Evolutionary conservation across 1,140 invertebrate genomes (phyloP).

Genomic region (Chrysoperla carnea): DNA sequence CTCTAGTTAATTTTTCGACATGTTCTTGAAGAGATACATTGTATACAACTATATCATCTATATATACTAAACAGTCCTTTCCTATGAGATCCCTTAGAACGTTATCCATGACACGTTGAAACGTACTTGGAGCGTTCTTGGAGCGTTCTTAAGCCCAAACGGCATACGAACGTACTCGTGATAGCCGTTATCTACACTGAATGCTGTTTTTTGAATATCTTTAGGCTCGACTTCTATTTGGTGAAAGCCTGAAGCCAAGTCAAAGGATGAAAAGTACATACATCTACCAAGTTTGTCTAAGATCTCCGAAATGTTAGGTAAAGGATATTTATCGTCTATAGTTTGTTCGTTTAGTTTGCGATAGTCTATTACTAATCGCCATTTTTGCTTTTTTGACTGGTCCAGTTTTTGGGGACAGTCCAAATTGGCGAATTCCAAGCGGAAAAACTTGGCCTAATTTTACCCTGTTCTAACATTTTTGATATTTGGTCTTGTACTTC

Average conservation of each 20-base stretch:
- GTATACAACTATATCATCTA: constrained; percentile 13
- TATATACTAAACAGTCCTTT: constrained; percentile 18
- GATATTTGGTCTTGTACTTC: constrained; percentile 8
- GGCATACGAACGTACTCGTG: constrained; percentile 23
- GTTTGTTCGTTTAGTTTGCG: constrained; percentile 22
- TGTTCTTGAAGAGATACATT: constrained; percentile 9
- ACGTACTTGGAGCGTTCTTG: constrained; percentile 23
- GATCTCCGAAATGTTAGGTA: constrained; percentile 30
- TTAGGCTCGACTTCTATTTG: constrained; percentile 24
- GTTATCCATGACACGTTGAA: constrained; percentile 24
- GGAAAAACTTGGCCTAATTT: constrained; percentile 1
- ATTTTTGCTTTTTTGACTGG: constrained; percentile 16
- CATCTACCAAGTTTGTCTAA: constrained; percentile 24
- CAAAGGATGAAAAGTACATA: constrained; percentile 27
- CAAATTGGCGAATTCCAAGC: constrained; percentile 1
- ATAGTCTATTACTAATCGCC: constrained; percentile 22
- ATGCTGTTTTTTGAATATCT: constrained; percentile 26
- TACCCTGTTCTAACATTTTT: constrained; percentile 1
- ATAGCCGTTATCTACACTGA: constrained; percentile 18
- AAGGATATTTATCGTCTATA: constrained; percentile 27
- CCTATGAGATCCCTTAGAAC: constrained; percentile 13
- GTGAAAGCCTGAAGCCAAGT: constrained; percentile 26
- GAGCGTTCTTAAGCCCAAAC: constrained; percentile 23
- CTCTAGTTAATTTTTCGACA: constrained; percentile 5
- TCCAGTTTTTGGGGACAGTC: constrained; percentile 13